phyloP scores from a whole-genome alignment of 2,888 invertebrate genomes.

The Tethea ocularis region DNA sequence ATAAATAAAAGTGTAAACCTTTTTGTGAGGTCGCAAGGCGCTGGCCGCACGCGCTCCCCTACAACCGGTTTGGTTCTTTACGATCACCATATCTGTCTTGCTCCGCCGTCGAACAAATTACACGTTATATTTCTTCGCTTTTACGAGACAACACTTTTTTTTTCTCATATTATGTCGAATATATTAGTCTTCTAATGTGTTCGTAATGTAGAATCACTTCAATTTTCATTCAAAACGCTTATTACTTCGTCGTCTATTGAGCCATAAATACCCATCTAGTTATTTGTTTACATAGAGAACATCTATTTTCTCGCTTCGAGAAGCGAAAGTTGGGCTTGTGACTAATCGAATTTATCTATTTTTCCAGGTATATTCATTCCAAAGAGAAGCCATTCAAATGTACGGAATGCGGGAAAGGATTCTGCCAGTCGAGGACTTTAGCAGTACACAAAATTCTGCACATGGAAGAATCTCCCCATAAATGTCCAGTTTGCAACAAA shows the following conservation, averaged over 20 bases:
- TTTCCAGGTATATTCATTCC: constrained; percentile 96
- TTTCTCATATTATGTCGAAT: constrained; percentile 62
- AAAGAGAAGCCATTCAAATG: constrained; percentile 99
- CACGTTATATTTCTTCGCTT: constrained; percentile 82
- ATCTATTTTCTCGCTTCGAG: constrained; percentile 39
- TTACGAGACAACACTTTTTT: constrained; percentile 76
- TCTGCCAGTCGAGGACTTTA: constrained; percentile 97
- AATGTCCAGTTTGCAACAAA: constrained; percentile 94
- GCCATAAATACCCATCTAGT: constrained; percentile 48
- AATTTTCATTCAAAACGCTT: constrained; percentile 60
- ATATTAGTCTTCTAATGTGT: constrained; percentile 70
- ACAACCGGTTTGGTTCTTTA: constrained; percentile 80
- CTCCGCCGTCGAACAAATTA: constrained; percentile 80
- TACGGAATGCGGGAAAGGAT: constrained; percentile 97
- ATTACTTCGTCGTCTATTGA: constrained; percentile 56
- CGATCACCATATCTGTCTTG: constrained; percentile 82
- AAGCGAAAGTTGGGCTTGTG: constrained; percentile 53
- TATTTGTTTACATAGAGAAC: constrained; percentile 52
- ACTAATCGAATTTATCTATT: constrained; percentile 51
- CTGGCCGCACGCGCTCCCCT: constrained; percentile 77
- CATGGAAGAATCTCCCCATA: constrained; percentile 96
- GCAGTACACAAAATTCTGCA: constrained; percentile 98
- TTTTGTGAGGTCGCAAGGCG: constrained; percentile 81
- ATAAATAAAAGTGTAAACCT: constrained; percentile 77
- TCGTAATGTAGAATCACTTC: constrained; percentile 60